Base-by-base conservation (phyloP, 2,113 vertebrate species). In the Turdus rufiventris region DNA sequence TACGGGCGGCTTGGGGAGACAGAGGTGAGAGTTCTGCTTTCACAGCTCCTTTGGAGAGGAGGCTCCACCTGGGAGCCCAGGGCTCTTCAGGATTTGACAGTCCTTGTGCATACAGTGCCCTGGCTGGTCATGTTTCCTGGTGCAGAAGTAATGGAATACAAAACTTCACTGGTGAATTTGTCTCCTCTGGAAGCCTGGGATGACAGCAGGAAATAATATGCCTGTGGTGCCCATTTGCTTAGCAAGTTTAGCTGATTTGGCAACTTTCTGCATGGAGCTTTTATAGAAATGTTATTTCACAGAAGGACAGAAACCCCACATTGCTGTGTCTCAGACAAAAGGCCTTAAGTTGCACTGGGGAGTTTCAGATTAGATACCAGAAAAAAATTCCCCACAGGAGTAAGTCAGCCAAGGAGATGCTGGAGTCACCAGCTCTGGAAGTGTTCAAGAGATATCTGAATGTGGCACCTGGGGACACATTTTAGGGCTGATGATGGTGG, bases 1-100 rank as follows among this genome's bases (percentile, higher is more conserved):
- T 99, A 99, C 24, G 98, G 96, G 26, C 98, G 98, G 14, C 97
- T 99, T 0, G 98, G 98, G 5, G 99, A 99, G 79, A 62, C 96
- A 2, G 99, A 99, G 98, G 99, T 99, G 94, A 98, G 98, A 92
- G 12, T 50, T 31, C 60, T 38, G 29, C 47, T 43, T 12, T 8
- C 45, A 14, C 50, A 6, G 33, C 47, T 6, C 2, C 1, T 24
- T 2, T 24, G 63, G 36, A 56, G 28, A 57, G 18, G 28, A 12
- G 26, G 38, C 54, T 92, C 23, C 0, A 0, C 16, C 29, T 50
- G 61, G n/a, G 29, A 61, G 43, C 18, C 34, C 16, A 6, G 68
- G 20, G 21, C 62, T 31, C 21, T n/a, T 29, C 0, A 13, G 48
- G 16, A 18, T 60, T 48, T 33, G 7, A 8, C 3, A 47, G 9